Percentiles rank a stretch among this genome's conserved stretches.
phyloP scores from a whole-genome alignment of 1,140 invertebrate genomes.

The Manduca sexta region DNA sequence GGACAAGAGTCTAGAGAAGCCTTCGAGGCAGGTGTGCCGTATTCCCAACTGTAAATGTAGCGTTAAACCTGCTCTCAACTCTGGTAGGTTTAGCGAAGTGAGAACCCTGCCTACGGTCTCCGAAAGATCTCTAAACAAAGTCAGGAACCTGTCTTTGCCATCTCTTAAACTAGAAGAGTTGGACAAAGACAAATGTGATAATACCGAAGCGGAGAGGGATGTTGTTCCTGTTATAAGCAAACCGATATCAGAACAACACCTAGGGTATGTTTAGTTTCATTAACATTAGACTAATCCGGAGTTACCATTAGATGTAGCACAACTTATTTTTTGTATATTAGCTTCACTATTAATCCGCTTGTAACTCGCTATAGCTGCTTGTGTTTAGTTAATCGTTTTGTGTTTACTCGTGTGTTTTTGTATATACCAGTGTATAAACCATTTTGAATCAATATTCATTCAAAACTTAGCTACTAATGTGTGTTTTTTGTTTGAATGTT shows the following conservation, averaged over 20 bases:
- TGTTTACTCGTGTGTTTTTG: conserved; percentile 36
- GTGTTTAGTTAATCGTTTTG: conserved; percentile 15
- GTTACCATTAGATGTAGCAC: conserved; percentile 24
- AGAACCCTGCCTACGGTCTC: conserved; percentile 46
- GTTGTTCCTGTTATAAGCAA: conserved; percentile 35
- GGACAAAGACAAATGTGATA: conserved; percentile 38
- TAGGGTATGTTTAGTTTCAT: conserved; percentile 76
- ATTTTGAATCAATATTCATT: conserved; percentile 38
- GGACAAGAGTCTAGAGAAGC: conserved; percentile 45
- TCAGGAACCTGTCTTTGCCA: conserved; percentile 58
- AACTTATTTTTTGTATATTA: conserved; percentile 11
- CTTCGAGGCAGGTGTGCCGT: conserved; percentile 47
- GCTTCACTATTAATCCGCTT: background rate
- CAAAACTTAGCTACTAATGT: background rate
- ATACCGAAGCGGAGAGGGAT: conserved; percentile 50
- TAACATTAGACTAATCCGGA: conserved; percentile 4
- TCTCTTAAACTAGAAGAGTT: conserved; percentile 60
- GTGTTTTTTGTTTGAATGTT: conserved; percentile 24
- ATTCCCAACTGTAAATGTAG: conserved; percentile 65
- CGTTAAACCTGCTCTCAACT: conserved; percentile 27
- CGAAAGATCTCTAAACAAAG: conserved; percentile 43
- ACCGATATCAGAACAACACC: conserved; percentile 78
- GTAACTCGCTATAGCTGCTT: conserved; percentile 14
- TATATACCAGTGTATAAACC: conserved; percentile 57
- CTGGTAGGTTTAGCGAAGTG: conserved; percentile 41